Conservation (phyloP, 2,113 vertebrate species). For the Leptodactylus fuscus region DNA sequence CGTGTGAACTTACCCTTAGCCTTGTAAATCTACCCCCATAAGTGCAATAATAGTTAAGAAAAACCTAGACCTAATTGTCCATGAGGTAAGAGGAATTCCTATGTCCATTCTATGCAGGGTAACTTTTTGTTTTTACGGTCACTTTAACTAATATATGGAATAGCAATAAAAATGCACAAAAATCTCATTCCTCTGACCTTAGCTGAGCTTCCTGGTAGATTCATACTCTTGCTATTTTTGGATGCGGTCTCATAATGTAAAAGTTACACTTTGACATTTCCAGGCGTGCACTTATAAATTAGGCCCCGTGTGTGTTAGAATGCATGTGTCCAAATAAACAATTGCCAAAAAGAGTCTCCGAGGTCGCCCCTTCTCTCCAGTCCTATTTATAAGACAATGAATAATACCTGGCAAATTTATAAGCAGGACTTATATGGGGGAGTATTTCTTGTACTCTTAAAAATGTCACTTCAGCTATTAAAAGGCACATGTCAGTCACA, state of each 20-base stretch:
- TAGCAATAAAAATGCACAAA: neutral
- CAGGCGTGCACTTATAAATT: constrained; percentile 8
- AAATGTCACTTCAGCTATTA: constrained; percentile 10
- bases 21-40: no score
- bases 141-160: neutral
- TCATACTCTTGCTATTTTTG: neutral
- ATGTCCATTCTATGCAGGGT: neutral
- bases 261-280: neutral
- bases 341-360: neutral
- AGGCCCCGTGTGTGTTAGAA: constrained; percentile 20
- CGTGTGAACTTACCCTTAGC: no score
- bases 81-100: neutral
- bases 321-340: neutral
- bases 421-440: no score
- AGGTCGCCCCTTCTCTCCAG: neutral
- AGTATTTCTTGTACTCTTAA: neutral
- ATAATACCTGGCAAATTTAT: constrained; percentile 4
- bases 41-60: no score
- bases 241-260: constrained; percentile 5
- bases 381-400: constrained; percentile 4
- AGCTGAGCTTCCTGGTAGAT: neutral
- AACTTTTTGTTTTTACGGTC: neutral
- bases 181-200: neutral
- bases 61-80: no score
- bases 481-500: constrained; percentile 34